Conservation (phyloP, 2,113 vertebrate species). For the Phyllostomus hastatus region DNA sequence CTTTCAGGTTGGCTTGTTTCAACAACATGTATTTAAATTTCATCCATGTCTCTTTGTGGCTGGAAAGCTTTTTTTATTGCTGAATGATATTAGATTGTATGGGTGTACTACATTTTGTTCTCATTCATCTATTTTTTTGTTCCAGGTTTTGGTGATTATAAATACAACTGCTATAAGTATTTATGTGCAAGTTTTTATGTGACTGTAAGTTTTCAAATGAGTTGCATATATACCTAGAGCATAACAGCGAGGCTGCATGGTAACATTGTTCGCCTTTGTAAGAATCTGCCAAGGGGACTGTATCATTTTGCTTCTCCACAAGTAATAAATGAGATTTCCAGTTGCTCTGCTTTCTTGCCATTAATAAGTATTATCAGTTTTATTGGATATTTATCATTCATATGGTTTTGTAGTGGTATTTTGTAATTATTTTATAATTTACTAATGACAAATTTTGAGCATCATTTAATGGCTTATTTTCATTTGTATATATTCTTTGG, state of each 20-base stretch:
- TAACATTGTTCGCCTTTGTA: background rate
- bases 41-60: background rate
- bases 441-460: background rate
- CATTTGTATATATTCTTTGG: background rate
- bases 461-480: background rate
- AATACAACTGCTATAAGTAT: background rate
- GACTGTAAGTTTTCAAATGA: background rate
- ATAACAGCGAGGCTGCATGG: background rate
- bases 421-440: background rate
- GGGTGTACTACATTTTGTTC: background rate
- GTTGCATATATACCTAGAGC: background rate
- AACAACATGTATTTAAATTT: background rate
- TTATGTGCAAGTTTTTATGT: background rate
- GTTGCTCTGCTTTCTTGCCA: background rate
- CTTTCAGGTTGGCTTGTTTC: background rate
- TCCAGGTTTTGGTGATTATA: background rate
- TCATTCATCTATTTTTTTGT: background rate
- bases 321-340: background rate
- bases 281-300: background rate
- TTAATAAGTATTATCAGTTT: background rate
- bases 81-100: background rate
- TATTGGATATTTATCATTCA: background rate
- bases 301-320: background rate
- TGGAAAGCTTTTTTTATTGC: background rate
- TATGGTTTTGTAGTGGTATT: background rate